Conservation (phyloP, 2,888 invertebrate genomes). For the Diaprepes abbreviatus region DNA sequence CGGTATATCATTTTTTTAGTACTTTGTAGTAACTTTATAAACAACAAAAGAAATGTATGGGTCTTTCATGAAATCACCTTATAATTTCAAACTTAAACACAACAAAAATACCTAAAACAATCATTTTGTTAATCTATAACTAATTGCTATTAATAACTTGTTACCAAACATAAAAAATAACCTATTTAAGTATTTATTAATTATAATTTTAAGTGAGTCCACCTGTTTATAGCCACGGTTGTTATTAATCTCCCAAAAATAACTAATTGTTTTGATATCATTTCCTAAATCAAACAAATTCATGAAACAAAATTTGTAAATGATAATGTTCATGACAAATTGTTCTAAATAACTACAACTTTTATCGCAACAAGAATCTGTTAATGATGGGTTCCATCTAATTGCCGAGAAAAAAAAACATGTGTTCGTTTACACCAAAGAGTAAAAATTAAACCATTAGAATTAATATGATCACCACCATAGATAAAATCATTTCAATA, state of each 20-base stretch:
- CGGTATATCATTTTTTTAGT: too few relatives aligned
- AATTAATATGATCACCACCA: slow-evolving; percentile 45
- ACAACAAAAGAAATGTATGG: too few relatives aligned
- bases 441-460: slow-evolving; percentile 53
- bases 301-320: slow-evolving; percentile 29
- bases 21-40: too few relatives aligned
- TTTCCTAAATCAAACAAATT: slow-evolving; percentile 15
- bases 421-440: slow-evolving; percentile 44
- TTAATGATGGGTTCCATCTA: slow-evolving; percentile 53
- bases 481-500: slow-evolving; percentile 23
- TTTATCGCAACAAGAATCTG: slow-evolving; percentile 37
- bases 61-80: too few relatives aligned
- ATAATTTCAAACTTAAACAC: too few relatives aligned
- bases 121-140: too few relatives aligned
- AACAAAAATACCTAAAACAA: too few relatives aligned
- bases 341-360: slow-evolving; percentile 28
- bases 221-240: slow-evolving; percentile 2
- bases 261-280: slow-evolving; percentile 29
- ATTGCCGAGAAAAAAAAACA: slow-evolving; percentile 53
- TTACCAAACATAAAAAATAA: too few relatives aligned
- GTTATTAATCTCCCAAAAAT: slow-evolving; percentile 2
- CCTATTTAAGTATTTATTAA: not conserved
- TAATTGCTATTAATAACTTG: too few relatives aligned
- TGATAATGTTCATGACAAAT: slow-evolving; percentile 39
- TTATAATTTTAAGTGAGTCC: slow-evolving; percentile 1